A percentile compares a stretch with the other conserved stretches of the same genome.
These are phyloP conservation scores for Tiliqua scincoides DNA, from an alignment of 2,113 vertebrate genomes.

Conservation along the genomic window DNA sequence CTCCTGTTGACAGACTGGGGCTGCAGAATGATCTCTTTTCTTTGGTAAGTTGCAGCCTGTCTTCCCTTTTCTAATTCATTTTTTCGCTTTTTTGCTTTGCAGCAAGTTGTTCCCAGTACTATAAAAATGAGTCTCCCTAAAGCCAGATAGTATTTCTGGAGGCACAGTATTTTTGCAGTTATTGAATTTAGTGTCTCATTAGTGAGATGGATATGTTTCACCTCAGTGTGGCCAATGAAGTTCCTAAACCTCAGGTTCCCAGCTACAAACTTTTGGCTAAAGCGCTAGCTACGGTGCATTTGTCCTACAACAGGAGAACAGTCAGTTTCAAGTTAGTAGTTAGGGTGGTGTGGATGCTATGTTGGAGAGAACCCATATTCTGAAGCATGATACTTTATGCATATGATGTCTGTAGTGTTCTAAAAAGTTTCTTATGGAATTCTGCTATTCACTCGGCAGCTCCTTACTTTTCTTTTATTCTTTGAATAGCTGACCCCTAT, in stretches of 20 bases:
- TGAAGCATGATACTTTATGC: background rate
- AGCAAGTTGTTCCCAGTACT: background rate
- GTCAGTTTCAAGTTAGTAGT: background rate
- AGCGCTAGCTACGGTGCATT: too few species aligned
- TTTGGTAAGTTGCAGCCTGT: constrained; percentile 79
- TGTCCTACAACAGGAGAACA: background rate
- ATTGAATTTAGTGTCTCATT: constrained; percentile 1
- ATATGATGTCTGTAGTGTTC: background rate
- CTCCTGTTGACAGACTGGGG: constrained; percentile 94
- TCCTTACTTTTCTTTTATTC: background rate
- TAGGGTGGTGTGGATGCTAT: background rate
- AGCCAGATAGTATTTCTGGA: constrained; percentile 25
- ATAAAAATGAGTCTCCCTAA: constrained; percentile 23
- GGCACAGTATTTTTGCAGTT: constrained; percentile 34
- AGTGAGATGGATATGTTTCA: background rate
- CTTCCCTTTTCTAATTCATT: background rate
- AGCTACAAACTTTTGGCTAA: background rate
- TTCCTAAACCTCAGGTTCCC: background rate
- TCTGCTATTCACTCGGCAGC: background rate
- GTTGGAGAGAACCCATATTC: background rate
- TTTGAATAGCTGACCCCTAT: background rate
- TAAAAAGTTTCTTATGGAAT: background rate
- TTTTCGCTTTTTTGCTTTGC: background rate
- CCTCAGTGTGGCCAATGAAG: background rate
- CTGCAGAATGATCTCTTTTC: constrained; percentile 98